A percentile compares a stretch with the other conserved stretches of the same genome.
Conservation (phyloP, 2,113 vertebrate species). For the Prionailurus bengalensis region DNA sequence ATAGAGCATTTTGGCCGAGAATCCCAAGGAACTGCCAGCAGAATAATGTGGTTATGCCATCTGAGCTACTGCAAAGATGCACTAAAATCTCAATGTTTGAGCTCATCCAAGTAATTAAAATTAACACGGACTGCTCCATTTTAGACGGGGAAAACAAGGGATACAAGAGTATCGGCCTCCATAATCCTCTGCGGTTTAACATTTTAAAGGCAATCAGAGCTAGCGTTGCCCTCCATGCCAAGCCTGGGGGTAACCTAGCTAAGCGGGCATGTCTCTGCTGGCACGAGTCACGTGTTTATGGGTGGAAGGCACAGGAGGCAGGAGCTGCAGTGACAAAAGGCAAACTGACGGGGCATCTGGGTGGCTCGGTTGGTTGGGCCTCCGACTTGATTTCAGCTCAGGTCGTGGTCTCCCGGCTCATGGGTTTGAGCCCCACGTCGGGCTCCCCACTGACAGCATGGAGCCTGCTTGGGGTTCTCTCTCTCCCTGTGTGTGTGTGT, state of each 20-base stretch:
- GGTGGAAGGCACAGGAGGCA: fast-evolving
- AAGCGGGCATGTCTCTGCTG: slow-evolving; percentile 74
- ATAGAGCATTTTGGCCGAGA: slow-evolving; percentile 66
- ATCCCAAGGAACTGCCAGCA: slow-evolving; percentile 66
- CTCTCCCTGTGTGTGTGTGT: too few species aligned
- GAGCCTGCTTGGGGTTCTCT: too few species aligned
- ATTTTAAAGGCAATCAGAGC: slow-evolving; percentile 80
- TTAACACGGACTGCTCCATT: slow-evolving; percentile 58
- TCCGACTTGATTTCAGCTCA: too few species aligned
- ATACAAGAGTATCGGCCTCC: not conserved
- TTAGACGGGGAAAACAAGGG: slow-evolving; percentile 37
- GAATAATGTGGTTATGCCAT: slow-evolving; percentile 61
- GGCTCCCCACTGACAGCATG: too few species aligned
- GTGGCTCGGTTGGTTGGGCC: too few species aligned
- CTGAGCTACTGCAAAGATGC: slow-evolving; percentile 75
- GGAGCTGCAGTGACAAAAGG: not conserved
- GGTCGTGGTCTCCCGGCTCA: too few species aligned
- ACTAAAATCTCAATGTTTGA: slow-evolving; percentile 71
- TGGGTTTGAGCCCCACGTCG: too few species aligned
- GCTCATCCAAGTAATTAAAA: slow-evolving; percentile 74
- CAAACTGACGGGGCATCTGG: not conserved
- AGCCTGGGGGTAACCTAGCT: slow-evolving; percentile 66
- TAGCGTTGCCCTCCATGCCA: slow-evolving; percentile 80
- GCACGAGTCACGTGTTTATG: not conserved
- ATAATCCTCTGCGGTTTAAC: slow-evolving; percentile 66